Percentiles rank a stretch among this genome's conserved stretches.
These are phyloP conservation scores for Zenarchopterus dispar DNA, from an alignment of 2,797 vertebrate genomes.

Conservation along the genomic window DNA sequence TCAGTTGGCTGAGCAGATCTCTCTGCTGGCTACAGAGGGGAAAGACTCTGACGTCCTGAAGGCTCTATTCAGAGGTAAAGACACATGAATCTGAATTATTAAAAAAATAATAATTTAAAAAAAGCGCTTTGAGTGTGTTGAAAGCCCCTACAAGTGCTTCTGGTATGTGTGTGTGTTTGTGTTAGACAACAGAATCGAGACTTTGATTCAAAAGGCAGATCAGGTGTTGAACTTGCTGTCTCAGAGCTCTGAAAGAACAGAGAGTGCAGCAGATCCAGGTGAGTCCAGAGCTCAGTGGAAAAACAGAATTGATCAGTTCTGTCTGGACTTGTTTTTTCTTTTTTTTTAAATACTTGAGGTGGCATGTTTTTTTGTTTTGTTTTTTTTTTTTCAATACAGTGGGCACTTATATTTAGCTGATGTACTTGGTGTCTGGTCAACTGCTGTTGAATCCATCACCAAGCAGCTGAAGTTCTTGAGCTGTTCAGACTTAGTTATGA, in stretches of 20 bases:
- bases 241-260: slow-evolving; percentile 22
- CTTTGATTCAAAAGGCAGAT: slow-evolving; percentile 81
- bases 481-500: no score
- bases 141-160: neutral
- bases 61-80: slow-evolving; percentile 45
- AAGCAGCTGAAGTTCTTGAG: no score
- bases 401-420: no score
- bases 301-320: no score
- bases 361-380: no score
- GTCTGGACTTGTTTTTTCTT: no score
- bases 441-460: no score
- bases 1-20: slow-evolving; percentile 69
- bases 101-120: no score
- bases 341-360: no score
- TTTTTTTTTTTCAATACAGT: no score
- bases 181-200: slow-evolving; percentile 57
- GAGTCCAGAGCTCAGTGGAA: neutral
- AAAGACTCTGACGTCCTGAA: slow-evolving; percentile 3
- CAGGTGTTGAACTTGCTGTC: slow-evolving; percentile 67
- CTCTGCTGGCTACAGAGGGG: slow-evolving; percentile 35
- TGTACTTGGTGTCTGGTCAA: no score
- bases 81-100: no score
- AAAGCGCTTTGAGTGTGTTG: neutral
- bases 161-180: neutral
- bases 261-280: slow-evolving; percentile 28